phyloP scores from a whole-genome alignment of 2,797 vertebrate species.

The Anisognathus igniventris region DNA sequence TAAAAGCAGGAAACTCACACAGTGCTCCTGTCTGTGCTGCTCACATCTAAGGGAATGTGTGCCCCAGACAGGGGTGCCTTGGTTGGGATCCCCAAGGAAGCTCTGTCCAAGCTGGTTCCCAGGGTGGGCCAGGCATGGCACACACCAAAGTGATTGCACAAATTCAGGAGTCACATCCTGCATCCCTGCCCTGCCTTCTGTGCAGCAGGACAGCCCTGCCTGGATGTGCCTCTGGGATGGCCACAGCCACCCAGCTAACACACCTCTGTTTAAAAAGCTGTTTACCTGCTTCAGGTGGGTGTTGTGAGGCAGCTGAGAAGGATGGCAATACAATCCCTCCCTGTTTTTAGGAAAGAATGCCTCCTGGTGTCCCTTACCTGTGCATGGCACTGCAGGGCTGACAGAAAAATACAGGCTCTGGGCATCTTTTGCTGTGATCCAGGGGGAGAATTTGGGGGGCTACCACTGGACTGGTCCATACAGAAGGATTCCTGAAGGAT shows the following conservation, averaged over 20 bases:
- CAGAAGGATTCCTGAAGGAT: neutral
- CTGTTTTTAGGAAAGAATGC: neutral
- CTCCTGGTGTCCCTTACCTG: neutral
- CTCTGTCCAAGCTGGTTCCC: fast-evolving
- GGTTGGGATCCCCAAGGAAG: neutral
- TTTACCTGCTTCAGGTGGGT: neutral
- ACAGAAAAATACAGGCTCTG: neutral
- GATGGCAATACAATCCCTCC: neutral
- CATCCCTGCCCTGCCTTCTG: fast-evolving
- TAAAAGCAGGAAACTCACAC: neutral
- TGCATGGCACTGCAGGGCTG: neutral
- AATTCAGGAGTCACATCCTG: neutral
- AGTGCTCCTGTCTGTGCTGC: neutral
- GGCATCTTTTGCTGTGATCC: neutral
- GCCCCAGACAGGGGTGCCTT: neutral
- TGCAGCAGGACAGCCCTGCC: neutral
- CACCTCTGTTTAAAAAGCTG: neutral
- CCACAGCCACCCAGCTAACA: neutral
- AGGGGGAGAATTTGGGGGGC: neutral
- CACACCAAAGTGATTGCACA: fast-evolving
- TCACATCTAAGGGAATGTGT: neutral
- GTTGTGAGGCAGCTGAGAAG: neutral
- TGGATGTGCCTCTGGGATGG: neutral
- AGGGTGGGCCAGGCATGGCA: neutral
- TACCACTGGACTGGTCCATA: neutral